Percentiles rank a stretch among this genome's conserved stretches.
Evolutionary conservation across 2,888 invertebrate species (phyloP).

Genomic region (Drosophila parthenogenetica): DNA sequence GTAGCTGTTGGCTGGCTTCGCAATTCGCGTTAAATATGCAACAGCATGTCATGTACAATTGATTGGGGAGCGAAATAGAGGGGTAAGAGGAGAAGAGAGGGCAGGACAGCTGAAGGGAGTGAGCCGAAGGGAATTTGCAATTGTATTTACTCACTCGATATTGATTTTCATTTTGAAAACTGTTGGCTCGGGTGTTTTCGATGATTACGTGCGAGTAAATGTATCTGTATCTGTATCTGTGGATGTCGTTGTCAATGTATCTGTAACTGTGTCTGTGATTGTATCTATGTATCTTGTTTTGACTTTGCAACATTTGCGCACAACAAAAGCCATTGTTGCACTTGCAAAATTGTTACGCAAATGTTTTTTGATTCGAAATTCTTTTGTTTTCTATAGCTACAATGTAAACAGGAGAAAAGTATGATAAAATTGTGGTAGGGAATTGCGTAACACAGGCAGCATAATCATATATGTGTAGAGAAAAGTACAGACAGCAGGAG

Average conservation of each 20-base stretch:
- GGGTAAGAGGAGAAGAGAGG: neutral
- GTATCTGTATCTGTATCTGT: constrained; percentile 27
- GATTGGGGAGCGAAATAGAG: neutral
- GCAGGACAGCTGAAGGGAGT: neutral
- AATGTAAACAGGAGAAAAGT: neutral
- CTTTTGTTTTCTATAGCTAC: constrained; percentile 7
- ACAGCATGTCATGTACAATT: constrained; percentile 67
- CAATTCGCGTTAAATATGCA: constrained; percentile 77
- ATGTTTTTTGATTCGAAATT: constrained; percentile 66
- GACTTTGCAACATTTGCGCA: constrained; percentile 54
- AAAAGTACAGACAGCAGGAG: neutral
- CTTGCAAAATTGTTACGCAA: constrained; percentile 74
- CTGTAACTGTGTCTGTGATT: constrained; percentile 25
- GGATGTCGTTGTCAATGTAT: constrained; percentile 15
- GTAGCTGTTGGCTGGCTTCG: constrained; percentile 65
- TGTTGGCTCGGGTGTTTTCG: constrained; percentile 43
- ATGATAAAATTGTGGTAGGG: neutral
- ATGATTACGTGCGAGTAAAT: constrained; percentile 62
- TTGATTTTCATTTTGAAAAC: constrained; percentile 70
- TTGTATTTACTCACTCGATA: constrained; percentile 45
- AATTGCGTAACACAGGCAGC: constrained; percentile 44
- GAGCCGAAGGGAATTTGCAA: constrained; percentile 17
- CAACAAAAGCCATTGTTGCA: constrained; percentile 49
- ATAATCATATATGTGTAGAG: constrained; percentile 4
- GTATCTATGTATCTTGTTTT: constrained; percentile 24